Evolutionary conservation across 1,140 invertebrate genomes (phyloP), one percentile per base, ranked within the genome.

Genomic region (Riptortus pedestris): DNA sequence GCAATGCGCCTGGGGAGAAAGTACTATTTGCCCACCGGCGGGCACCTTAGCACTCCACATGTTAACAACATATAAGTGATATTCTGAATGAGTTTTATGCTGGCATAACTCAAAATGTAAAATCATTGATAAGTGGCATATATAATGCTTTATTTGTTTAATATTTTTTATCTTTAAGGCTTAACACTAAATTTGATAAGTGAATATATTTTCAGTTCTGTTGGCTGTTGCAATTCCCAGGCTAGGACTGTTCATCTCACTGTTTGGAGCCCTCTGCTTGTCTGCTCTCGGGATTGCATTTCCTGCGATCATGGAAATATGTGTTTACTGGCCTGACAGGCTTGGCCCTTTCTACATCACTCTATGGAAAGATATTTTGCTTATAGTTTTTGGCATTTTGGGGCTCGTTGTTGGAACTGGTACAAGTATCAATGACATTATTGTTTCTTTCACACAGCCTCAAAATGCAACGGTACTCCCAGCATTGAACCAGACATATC

Each of bases 211-310:
- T 77, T 11, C 78, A 90, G 90, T 88, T 76, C 68, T 79, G 1
- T 69, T 91, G 60, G 90, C 90, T 2, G 78, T 85, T 16, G 74
- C 80, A 1, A 80, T 93, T 61, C 89, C 90, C 0, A 78, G 85
- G 58, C 76, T 95, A 51, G 89, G 88, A 20, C 77, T 90, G 1
- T 85, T 93, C 72, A 94, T 95, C 65, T 86, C 90, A 0, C 76
- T 92, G 45, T 86, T 93, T 62, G 91, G 91, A 18, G 87, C 91
- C 0, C 76, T 92, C 14, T 86, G 85, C 62, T 80, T 89, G 18
- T 88, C 88, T 4, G 82, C 87, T 12, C 78, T 93, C 24, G 88
- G 89, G 0, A 79, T 93, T 11, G 84, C 91, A 7, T 88, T 93
- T 70, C 91, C 91, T 14, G 87, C 87, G 1, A 73, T 91, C 22